Evolutionary conservation across 2,888 invertebrate genomes (phyloP).

Genomic region (Leucophenga maculata): DNA sequence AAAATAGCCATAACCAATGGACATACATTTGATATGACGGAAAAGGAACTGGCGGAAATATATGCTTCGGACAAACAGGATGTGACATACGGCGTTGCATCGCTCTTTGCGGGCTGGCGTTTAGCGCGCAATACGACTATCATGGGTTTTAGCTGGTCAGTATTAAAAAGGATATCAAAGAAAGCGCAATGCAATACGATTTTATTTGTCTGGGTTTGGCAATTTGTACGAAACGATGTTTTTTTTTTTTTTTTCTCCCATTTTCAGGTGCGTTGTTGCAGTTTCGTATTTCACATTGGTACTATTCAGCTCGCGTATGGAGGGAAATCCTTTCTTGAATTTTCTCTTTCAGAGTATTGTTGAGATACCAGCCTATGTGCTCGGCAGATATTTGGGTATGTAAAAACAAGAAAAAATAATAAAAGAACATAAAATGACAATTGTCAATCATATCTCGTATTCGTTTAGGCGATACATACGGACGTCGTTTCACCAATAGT

Average conservation of each 20-base stretch:
- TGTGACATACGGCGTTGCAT: conserved; percentile 74
- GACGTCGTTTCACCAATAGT: conserved; percentile 74
- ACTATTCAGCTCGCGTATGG: conserved; percentile 74
- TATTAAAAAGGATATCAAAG: not conserved
- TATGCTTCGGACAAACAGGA: conserved; percentile 68
- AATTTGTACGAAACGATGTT: not conserved
- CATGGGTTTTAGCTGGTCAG: conserved; percentile 75
- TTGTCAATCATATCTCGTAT: not conserved
- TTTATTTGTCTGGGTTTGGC: not conserved
- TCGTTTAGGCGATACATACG: conserved; percentile 73
- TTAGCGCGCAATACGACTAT: conserved; percentile 75
- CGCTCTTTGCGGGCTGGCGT: conserved; percentile 75
- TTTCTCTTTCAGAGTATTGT: conserved; percentile 77
- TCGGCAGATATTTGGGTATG: conserved; percentile 74
- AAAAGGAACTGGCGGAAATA: conserved; percentile 72
- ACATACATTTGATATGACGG: conserved; percentile 69
- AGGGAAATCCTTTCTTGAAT: conserved; percentile 79
- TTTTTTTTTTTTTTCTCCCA: not conserved
- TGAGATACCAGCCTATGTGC: conserved; percentile 77
- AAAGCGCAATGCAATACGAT: not conserved
- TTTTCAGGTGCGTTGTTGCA: conserved; percentile 73
- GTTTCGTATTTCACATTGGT: conserved; percentile 74
- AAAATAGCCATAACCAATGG: conserved; percentile 76
- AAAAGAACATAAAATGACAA: not conserved
- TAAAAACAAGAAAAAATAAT: conserved; percentile 21